Evolutionary conservation across 2,888 invertebrate species (phyloP), one percentile per base, ranked within the genome.

Genomic region (Xanthia togata): DNA sequence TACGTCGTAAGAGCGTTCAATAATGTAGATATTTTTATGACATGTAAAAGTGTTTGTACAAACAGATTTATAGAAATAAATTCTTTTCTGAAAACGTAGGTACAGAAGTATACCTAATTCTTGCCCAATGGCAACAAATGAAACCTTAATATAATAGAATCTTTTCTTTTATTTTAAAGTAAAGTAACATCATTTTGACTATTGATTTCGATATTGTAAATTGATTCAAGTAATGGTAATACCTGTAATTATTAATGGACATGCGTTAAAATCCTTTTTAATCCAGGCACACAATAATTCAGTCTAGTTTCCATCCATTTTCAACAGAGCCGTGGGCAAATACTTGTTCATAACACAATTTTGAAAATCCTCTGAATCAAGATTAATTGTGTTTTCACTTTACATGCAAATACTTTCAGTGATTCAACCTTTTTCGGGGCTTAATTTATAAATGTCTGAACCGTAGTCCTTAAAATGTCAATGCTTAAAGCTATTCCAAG

Each of bases 361-460:
- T 73, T 47, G 50, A 68, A 83, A 86, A 77, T 73, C 60, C 79
- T 63, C 59, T 70, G n/a, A 85, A 88, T 76, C 62, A 77, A 83
- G 71, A 86, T 86, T 83, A 76, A 86, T 88, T 75, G 81, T 55
- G 64, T 69, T 73, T 70, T 70, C 70, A 85, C 57, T 70, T 86
- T 72, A 88, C 81, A 86, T 73, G 81, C 75, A 68, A 78, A 88
- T 80, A 76, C 74, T 83, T 78, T 74, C 71, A 72, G 53, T 65
- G 68, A 77, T 83, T 74, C 77, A 79, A 75, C 78, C 84, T 81
- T 86, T 85, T 87, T 76, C 23, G 60, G 26, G 60, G 83, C 68
- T 75, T 79, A 86, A 86, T 86, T 80, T 85, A 86, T 77, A 79
- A 79, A 87, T 83, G 78, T 81, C 79, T 83, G 57, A 81, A 80